Base-by-base conservation (phyloP, 2,113 vertebrate species). In the Bos javanicus region DNA sequence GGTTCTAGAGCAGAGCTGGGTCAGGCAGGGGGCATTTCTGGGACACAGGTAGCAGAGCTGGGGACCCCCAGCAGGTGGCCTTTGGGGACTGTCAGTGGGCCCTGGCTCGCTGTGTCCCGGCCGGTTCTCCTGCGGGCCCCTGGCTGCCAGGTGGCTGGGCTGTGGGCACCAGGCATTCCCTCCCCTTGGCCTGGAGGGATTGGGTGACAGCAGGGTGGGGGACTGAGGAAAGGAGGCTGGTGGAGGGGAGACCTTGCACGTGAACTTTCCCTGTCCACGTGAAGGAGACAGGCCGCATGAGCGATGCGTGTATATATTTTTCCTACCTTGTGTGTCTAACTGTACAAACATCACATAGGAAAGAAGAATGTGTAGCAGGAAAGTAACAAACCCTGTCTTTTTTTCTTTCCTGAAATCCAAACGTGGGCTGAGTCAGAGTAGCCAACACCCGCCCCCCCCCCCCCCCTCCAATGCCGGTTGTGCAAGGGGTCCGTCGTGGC, bases 1-100 rank as follows among this genome's bases (percentile, higher is more conserved):
- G 88, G 28, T 97, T 97, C 97, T 83, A 94, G 93, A 92, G 85
- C 59, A 74, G 88, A 54, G 67, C 93, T 85, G 52, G 43, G 56
- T 85, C 3, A 12, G 56, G 48, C 76, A 50, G n/a, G 60, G 30
- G 67, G 26, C 57, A 28, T 87, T 91, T 93, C 30, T 95, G 95
- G 95, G 67, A 39, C 76, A 60, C n/a, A 56, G 26, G 19, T 25
- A 15, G 67, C 28, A 36, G 36, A 39, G 54, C 52, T 92, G n/a
- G n/a, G n/a, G 64, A 15, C 0, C 52, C 54, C 12, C 11, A 23
- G 48, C 48, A 80, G 74, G 46, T 87, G 80, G 87, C 26, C 50
- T 94, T 94, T 89, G 28, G 64, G 64, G 10, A 52, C 12, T 16
- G 43, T 71, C 33, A 0, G 2, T 4, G 21, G n/a, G 21, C 48